These are phyloP conservation scores for Caretta caretta DNA, from an alignment of 2,113 vertebrate genomes.

Conservation along the genomic window DNA sequence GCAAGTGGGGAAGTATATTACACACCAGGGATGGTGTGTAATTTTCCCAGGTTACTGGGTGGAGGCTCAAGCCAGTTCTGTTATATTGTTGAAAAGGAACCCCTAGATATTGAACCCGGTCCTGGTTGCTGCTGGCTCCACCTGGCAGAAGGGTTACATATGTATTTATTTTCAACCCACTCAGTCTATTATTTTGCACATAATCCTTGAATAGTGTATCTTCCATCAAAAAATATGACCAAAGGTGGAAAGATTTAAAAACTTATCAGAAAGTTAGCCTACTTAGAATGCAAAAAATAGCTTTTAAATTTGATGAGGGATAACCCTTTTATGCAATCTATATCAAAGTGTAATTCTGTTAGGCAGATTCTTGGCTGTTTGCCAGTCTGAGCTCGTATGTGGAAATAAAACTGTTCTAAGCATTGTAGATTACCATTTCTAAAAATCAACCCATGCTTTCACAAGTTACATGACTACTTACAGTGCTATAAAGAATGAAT, in stretches of 20 bases:
- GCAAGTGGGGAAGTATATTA: too few relatives aligned
- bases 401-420: not conserved
- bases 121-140: too few relatives aligned
- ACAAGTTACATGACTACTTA: not conserved
- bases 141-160: too few relatives aligned
- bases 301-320: conserved; percentile 34
- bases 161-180: conserved; percentile 31
- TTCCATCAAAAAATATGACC: not conserved
- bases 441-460: not conserved
- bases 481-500: not conserved
- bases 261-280: conserved; percentile 18
- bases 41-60: too few relatives aligned
- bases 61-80: too few relatives aligned
- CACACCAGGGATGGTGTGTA: too few relatives aligned
- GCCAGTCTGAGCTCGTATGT: not conserved
- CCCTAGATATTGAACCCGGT: too few relatives aligned
- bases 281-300: conserved; percentile 23
- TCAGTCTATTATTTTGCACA: not conserved
- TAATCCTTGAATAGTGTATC: not conserved
- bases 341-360: conserved; percentile 51
- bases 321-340: conserved; percentile 26
- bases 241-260: conserved; percentile 44
- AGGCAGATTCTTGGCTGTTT: not conserved
- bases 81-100: too few relatives aligned
- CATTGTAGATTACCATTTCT: not conserved